Conservation (phyloP, 2,113 vertebrate species). For the Leptodactylus fuscus region DNA sequence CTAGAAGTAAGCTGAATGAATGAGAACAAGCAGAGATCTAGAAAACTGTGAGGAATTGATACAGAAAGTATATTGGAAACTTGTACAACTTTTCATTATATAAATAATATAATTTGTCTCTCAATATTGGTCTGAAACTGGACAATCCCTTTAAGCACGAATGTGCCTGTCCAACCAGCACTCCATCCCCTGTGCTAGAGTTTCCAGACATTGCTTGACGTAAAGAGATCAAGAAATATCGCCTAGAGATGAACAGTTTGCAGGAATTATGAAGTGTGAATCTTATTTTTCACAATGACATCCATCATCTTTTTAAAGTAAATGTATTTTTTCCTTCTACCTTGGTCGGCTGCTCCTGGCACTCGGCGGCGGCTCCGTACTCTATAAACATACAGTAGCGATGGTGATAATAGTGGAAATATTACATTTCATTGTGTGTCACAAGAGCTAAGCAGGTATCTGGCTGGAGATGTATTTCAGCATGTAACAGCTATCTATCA, state of each 20-base stretch:
- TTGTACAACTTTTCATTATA: no score
- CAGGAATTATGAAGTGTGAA: neutral
- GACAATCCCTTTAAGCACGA: no score
- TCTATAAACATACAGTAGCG: constrained; percentile 26
- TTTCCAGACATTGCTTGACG: neutral
- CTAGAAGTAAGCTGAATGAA: no score
- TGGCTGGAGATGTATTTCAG: neutral
- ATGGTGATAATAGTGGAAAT: constrained; percentile 30
- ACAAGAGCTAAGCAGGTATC: neutral
- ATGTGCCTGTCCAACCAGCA: no score
- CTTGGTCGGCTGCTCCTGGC: neutral
- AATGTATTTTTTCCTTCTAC: neutral
- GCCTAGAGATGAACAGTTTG: neutral
- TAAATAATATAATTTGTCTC: no score
- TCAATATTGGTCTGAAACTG: no score
- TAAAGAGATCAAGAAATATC: neutral
- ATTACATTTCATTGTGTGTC: constrained; percentile 18
- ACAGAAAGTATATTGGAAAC: no score
- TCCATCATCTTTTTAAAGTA: neutral
- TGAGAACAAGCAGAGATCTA: no score
- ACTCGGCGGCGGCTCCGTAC: constrained; percentile 3
- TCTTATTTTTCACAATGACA: neutral
- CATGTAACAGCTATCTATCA: neutral
- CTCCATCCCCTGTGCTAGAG: no score
- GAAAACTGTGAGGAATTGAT: no score